Base-by-base conservation (phyloP, 1,140 invertebrate species). In the Pseudomyrmex dendroicus region DNA sequence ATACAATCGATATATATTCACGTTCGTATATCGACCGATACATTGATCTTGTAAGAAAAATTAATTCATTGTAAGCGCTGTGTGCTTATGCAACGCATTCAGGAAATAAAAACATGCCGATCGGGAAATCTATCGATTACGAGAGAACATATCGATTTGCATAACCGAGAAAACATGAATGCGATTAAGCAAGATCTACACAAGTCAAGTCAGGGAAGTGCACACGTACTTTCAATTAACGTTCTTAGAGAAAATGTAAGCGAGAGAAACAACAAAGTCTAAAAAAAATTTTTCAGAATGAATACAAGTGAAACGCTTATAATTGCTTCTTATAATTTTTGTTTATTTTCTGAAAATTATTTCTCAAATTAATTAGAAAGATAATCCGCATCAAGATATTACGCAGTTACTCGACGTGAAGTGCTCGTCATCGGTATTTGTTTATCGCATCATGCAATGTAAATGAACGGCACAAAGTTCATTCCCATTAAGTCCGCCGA, bases 11-110 rank as follows among this genome's bases (percentile, higher is more conserved):
- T 35, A 35, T 35, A 35, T 20, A 20, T 20, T 35, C 35, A 35
- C 35, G 35, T 7, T 35, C 0, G 35, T 35, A 35, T 35, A 35
- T 35, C 35, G 5, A 35, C 35, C 35, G 35, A 35, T 35, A 35
- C 35, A 35, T 35, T 35, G 35, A 35, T 35, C 5, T 35, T 35
- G 5, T 35, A 0, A 59, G 48, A 10, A 74, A 15, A 9, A 35
- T 15, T 20, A 76, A 61, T 76, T 9, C 7, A 1, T 17, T 17
- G 7, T 62, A 62, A 20, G 20, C 20, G n/a, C 8, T 17, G n/a
- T n/a, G n/a, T n/a, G 13, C 64, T 85, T 82, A 68, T 44, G 17
- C 56, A 82, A 85, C 22, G 13, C 9, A 4, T 12, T 5, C 7
- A 2, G 22, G 46, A 73, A 61, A 80, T 22, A 46, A 82, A 9